These are phyloP conservation scores for Epizoanthus fatuus DNA, from an alignment of 92 coral and sea anemone species.

Conservation along the genomic window DNA sequence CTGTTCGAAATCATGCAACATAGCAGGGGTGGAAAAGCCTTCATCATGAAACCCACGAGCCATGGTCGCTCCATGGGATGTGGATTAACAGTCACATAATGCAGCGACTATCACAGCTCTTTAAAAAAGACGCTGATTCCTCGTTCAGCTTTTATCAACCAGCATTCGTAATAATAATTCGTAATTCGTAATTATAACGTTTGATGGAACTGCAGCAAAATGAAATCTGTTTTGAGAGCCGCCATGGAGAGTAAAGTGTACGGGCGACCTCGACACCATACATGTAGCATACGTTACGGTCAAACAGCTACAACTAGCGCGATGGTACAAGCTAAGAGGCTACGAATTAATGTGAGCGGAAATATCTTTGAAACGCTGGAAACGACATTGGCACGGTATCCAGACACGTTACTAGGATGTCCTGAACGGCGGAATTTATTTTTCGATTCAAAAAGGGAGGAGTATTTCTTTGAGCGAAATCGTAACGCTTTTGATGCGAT, in stretches of 20 bases:
- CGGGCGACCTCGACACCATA: neutral
- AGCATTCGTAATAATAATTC: too few relatives aligned
- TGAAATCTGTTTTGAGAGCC: constrained; percentile 31
- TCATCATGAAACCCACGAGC: too few relatives aligned
- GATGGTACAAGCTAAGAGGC: constrained; percentile 30
- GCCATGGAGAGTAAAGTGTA: constrained; percentile 1
- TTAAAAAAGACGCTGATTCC: neutral
- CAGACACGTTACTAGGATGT: constrained; percentile 87
- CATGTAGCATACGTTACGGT: constrained; percentile 16
- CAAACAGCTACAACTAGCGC: neutral
- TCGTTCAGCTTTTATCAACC: neutral
- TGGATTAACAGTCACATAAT: too few relatives aligned
- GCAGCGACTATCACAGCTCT: neutral
- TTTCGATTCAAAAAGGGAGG: constrained; percentile 77
- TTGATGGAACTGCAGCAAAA: neutral
- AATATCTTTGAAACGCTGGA: constrained; percentile 87
- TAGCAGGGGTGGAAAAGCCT: neutral
- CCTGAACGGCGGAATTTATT: constrained; percentile 74
- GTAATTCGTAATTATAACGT: neutral
- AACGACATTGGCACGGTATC: constrained; percentile 86
- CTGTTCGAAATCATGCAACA: neutral
- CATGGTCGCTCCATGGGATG: too few relatives aligned
- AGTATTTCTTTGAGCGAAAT: constrained; percentile 90
- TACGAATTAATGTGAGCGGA: constrained; percentile 89
- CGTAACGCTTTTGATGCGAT: constrained; percentile 95